Evolutionary conservation across 2,888 invertebrate species (phyloP).

Genomic region (Paralinhomoeus sp.): DNA sequence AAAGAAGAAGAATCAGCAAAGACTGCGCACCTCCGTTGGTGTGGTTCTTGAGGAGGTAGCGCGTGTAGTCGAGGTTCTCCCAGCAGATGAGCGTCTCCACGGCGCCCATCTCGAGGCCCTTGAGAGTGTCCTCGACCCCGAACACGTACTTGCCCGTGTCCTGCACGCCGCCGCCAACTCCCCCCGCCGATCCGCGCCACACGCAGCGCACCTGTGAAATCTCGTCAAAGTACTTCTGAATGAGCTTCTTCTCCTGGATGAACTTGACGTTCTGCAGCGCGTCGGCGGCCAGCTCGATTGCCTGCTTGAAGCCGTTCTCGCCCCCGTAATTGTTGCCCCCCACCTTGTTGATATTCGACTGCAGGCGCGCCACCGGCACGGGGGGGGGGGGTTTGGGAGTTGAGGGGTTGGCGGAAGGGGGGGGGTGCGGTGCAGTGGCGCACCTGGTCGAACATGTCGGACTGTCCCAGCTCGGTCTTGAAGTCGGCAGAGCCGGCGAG

Average conservation of each 20-base stretch:
- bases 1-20: too few species aligned
- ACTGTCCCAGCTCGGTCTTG: slow-evolving; percentile 96
- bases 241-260: slow-evolving; percentile 98
- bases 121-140: slow-evolving; percentile 88
- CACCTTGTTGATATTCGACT: slow-evolving; percentile 90
- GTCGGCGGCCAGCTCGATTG: slow-evolving; percentile 93
- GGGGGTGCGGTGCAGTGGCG: slow-evolving; percentile 5
- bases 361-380: slow-evolving; percentile 47
- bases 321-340: slow-evolving; percentile 99
- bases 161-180: slow-evolving; percentile 34
- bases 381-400: neutral
- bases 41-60: slow-evolving; percentile 84
- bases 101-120: slow-evolving; percentile 84
- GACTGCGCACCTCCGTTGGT: slow-evolving; percentile 34
- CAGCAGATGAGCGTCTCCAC: slow-evolving; percentile 97
- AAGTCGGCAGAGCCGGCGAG: slow-evolving; percentile 97
- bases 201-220: slow-evolving; percentile 17
- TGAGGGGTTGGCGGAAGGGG: too few species aligned
- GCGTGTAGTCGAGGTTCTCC: slow-evolving; percentile 96
- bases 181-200: too few species aligned
- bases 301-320: slow-evolving; percentile 98
- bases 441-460: slow-evolving; percentile 98
- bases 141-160: slow-evolving; percentile 98
- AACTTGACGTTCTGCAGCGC: slow-evolving; percentile 97
- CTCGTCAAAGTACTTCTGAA: slow-evolving; percentile 40